Base-by-base conservation (phyloP, 2,113 vertebrate species). In the Synchiropus splendidus region DNA sequence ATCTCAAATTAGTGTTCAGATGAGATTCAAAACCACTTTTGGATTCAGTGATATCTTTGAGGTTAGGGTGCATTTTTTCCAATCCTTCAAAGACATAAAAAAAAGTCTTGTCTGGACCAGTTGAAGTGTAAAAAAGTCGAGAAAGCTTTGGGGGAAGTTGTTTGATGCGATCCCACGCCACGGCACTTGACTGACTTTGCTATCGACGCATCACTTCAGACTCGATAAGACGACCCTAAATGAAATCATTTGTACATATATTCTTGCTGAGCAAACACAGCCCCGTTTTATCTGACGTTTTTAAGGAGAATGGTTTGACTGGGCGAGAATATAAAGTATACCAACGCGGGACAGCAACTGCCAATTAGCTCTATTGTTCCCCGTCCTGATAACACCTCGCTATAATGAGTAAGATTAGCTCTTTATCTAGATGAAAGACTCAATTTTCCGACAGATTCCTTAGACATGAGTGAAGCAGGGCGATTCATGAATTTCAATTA, bases 341-440 rank as follows among this genome's bases (percentile, higher is more conserved):
- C 81, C 78, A 83, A 72, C 65, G 64, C 42, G 38, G 64, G 64
- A 58, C 75, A 74, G 72, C 76, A 77, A 75, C 83, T 64, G 62
- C 77, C 76, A 86, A 83, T 85, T 85, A 85, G 72, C 53, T 61
- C 76, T 56, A 79, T 83, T 85, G 83, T 87, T 82, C 68, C 67
- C 48, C 1, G 52, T 59, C 62, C 80, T 75, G 81, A 86, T 87
- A 85, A 82, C 78, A 78, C 70, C 73, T 77, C 64, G 67, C 71
- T 79, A 78, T 83, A 84, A 85, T 85, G 82, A 85, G 77, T 73
- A 61, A 82, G 81, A 84, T 86, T 82, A 84, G 77, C 61, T 79
- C 83, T 84, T 86, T 86, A 85, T 86, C 81, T 54, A 76, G 79
- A 85, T 85, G 80, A 86, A 86, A 86, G 81, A 75, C 78, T 75